These are phyloP conservation scores for Chinchilla lanigera DNA, from an alignment of 2,113 vertebrate species.

Conservation along the genomic window DNA sequence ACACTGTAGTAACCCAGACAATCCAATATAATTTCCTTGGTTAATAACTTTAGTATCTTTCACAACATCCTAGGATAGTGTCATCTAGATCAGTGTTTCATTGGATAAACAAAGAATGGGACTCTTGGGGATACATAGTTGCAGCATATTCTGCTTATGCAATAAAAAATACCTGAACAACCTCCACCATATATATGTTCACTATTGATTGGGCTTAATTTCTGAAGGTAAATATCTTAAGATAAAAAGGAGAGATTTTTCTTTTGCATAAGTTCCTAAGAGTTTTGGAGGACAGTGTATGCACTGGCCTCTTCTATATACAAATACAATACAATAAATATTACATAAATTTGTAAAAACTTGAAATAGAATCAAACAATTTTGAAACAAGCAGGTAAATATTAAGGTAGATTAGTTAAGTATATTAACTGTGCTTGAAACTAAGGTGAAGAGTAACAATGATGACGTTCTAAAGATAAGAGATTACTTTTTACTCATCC, in stretches of 20 bases:
- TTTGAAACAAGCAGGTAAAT: neutral
- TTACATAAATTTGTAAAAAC: neutral
- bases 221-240: neutral
- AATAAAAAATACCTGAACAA: neutral
- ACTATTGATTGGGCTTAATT: neutral
- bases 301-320: neutral
- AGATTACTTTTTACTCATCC: neutral
- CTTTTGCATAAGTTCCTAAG: neutral
- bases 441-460: neutral
- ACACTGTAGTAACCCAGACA: neutral
- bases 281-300: neutral
- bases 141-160: neutral
- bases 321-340: neutral
- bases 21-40: neutral
- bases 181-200: neutral
- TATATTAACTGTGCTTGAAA: neutral
- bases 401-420: neutral
- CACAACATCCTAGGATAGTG: neutral
- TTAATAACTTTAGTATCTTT: slow-evolving; percentile 16
- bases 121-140: neutral
- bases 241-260: neutral
- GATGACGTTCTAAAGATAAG: neutral
- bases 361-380: neutral
- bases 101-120: neutral
- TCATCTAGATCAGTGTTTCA: neutral